Percentiles rank a stretch among this genome's conserved stretches.
Conservation (phyloP, 1,140 invertebrate species). For the Drosophila kurseongensis region DNA sequence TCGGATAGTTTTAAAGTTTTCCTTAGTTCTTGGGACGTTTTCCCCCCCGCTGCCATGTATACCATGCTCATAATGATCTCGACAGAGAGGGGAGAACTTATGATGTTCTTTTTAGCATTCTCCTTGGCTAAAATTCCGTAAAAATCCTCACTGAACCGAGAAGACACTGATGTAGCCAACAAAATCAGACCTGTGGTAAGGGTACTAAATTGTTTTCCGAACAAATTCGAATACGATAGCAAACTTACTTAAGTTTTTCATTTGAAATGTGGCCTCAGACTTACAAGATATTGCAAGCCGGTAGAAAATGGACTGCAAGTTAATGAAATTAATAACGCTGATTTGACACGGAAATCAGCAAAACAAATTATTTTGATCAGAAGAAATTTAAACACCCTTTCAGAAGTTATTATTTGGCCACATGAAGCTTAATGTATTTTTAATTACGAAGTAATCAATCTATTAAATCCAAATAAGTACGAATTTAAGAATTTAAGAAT, state of each 20-base stretch:
- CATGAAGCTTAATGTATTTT: too few species aligned
- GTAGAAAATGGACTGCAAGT: background rate
- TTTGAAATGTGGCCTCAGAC: background rate
- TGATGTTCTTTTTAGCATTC: conserved; percentile 84
- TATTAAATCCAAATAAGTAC: too few species aligned
- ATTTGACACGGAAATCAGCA: background rate
- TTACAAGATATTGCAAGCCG: background rate
- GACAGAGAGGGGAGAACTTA: conserved; percentile 67
- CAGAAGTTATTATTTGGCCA: background rate
- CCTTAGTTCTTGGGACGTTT: conserved; percentile 86
- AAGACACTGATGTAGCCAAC: background rate
- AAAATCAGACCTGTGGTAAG: background rate
- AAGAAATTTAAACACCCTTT: background rate
- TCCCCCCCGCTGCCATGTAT: conserved; percentile 85
- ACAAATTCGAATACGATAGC: background rate
- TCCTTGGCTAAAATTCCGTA: background rate
- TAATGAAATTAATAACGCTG: background rate
- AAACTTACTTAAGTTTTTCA: conserved; percentile 15
- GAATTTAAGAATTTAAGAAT: too few species aligned
- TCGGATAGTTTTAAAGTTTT: conserved; percentile 79
- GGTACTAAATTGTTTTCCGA: background rate
- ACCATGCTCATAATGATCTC: conserved; percentile 86
- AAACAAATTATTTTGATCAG: background rate
- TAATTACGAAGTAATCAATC: too few species aligned
- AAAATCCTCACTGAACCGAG: background rate